phyloP scores from a whole-genome alignment of 2,113 vertebrate genomes.

The Hydropotes inermis region DNA sequence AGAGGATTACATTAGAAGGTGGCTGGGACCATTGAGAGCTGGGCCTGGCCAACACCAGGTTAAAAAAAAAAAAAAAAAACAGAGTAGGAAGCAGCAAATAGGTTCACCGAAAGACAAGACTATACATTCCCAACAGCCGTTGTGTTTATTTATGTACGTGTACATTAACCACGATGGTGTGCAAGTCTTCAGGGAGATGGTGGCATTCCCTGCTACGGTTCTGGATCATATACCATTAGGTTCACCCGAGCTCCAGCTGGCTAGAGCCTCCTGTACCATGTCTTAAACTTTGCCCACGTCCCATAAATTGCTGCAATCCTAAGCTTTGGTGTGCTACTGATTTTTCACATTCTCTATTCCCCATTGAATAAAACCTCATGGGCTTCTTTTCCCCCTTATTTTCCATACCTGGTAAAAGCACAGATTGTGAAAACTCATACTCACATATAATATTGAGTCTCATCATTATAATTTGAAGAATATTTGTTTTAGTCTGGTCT shows the following conservation, averaged over 20 bases:
- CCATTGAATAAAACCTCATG: background rate
- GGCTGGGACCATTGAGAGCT: background rate
- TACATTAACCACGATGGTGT: background rate
- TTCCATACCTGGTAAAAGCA: background rate
- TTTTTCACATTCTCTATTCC: background rate
- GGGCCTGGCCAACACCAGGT: background rate
- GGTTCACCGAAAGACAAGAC: background rate
- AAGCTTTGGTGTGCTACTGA: background rate
- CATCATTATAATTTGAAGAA: accelerated
- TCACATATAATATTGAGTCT: background rate
- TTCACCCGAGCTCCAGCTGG: background rate
- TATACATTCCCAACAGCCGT: background rate
- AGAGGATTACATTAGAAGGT: background rate
- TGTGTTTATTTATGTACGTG: too few relatives aligned
- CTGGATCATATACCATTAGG: background rate
- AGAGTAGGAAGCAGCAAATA: background rate
- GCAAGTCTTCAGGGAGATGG: too few relatives aligned
- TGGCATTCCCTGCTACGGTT: accelerated
- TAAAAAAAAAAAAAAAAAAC: background rate
- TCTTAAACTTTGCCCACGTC: background rate
- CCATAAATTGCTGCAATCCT: accelerated
- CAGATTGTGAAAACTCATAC: background rate
- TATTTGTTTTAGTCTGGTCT: background rate
- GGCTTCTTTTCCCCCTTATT: background rate
- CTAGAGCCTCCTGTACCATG: accelerated